Base-by-base conservation (phyloP, 2,888 invertebrate genomes). In the Lamellibrachia columna region DNA sequence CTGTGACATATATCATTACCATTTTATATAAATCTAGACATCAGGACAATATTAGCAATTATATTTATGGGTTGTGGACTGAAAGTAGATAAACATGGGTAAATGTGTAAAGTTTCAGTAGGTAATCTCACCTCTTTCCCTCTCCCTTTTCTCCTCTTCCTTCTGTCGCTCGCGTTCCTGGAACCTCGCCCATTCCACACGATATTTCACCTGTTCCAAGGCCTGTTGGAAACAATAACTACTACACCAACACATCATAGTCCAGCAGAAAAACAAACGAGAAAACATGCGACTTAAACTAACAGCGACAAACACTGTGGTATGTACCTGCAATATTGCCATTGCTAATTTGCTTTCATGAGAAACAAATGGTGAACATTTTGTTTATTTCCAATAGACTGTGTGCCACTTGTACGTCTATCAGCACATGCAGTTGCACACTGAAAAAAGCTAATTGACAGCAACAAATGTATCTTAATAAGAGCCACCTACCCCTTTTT, bases 171-270 rank as follows among this genome's bases (percentile, higher is more conserved):
- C 98, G 0, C 98, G 98, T 95, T 99, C 99, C 96, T 99, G 98
- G 96, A 99, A 99, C 92, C 98, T 98, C 93, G 98, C 98, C 99
- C 99, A 99, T 94, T 99, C 99, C 0, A 99, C 98, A 3, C 99
- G 97, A 96, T 99, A 98, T 95, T 98, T 98, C 0, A 99, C 98
- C 95, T 98, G 98, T n/a, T 99, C 98, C 92, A 99, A 96, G 52
- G 96, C 95, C 95, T 96, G 93, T 22, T 90, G 90, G 91, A 8
- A 75, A 22, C 90, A 53, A 40, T 9, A 93, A 53, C 9, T 9
- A 75, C 11, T 91, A 90, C 22, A 53, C 22, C 52, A 91, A 90
- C 75, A 75, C 22, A 15, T 15, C 3, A 53, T 6, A 91, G 22
- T 22, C 75, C 22, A 22, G 22, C 75, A 75, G 3, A 3, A 22